phyloP scores from a whole-genome alignment of 2,113 vertebrate species.

The Chaetura pelagica region DNA sequence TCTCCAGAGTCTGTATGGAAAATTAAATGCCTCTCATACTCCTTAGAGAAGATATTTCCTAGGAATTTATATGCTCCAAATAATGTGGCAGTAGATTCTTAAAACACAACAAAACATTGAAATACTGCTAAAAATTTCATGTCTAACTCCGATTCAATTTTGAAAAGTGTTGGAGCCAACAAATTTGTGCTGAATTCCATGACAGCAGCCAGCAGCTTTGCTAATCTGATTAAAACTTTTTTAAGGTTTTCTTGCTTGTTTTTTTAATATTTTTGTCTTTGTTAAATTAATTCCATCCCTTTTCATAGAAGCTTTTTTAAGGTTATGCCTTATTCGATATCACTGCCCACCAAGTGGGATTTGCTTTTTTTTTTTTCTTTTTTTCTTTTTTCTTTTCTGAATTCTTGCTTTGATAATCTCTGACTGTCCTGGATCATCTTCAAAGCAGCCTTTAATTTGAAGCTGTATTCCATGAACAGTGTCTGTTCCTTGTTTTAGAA shows the following conservation, averaged over 20 bases:
- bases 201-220: background rate
- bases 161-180: background rate
- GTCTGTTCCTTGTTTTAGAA: slow-evolving; percentile 17
- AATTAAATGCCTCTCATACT: background rate
- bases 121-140: background rate
- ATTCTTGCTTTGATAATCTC: slow-evolving; percentile 52
- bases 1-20: background rate
- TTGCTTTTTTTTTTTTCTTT: background rate
- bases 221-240: slow-evolving; percentile 24
- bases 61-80: background rate
- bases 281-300: background rate
- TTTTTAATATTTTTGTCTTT: background rate
- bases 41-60: background rate
- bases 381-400: background rate
- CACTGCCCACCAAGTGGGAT: background rate
- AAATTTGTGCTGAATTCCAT: background rate
- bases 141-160: background rate
- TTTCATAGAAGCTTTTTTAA: background rate
- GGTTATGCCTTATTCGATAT: background rate
- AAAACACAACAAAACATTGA: background rate
- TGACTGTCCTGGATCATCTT: slow-evolving; percentile 34
- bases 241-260: background rate
- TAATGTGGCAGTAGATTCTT: background rate
- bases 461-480: background rate
- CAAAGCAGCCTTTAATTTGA: slow-evolving; percentile 43